Evolutionary conservation across 2,888 invertebrate species (phyloP), one percentile per base, ranked within the genome.

Genomic region (Electrophaes corylata): DNA sequence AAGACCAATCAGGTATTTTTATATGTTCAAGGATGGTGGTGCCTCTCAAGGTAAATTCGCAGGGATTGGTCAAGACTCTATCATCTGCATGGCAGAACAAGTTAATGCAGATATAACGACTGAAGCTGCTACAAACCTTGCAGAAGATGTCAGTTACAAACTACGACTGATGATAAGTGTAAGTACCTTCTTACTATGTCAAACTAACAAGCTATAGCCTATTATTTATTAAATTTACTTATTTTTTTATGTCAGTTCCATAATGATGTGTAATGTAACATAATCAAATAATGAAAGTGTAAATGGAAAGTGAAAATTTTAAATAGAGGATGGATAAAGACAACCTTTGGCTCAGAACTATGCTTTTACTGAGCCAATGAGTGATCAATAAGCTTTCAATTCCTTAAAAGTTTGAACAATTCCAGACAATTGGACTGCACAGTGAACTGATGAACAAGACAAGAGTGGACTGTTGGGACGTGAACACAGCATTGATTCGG

Each of bases 121-220:
- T 1, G 92, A 92, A 61, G 92, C 91, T 0, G 86, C 86, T 12
- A 75, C 84, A 0, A 86, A 86, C 56, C 78, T 93, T 6, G 92
- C 93, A 33, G 92, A 92, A 64, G 92, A 93, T 82, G 82, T 91
- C 61, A 92, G 91, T 62, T 92, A 92, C 61, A 93, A 92, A 69
- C 73, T 92, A 0, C 78, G 92, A 12, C 92, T 92, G 67, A 81
- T 88, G 43, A 90, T 93, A 50, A 85, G 83, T 81, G 93, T 93
- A 69, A 81, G 88, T 81, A 43, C 6, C 47, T 57, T 19, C 8
- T 19, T 8, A 35, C 6, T 16, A 33, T 31, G 4, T 23, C n/a
- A n/a, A n/a, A n/a, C n/a, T n/a, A n/a, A n/a, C n/a, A n/a, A n/a
- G n/a, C n/a, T n/a, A n/a, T n/a, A n/a, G n/a, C n/a, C n/a, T n/a